A percentile compares a stretch with the other conserved stretches of the same genome.
Conservation (phyloP, 2,113 vertebrate genomes). For the Smithornis capensis region DNA sequence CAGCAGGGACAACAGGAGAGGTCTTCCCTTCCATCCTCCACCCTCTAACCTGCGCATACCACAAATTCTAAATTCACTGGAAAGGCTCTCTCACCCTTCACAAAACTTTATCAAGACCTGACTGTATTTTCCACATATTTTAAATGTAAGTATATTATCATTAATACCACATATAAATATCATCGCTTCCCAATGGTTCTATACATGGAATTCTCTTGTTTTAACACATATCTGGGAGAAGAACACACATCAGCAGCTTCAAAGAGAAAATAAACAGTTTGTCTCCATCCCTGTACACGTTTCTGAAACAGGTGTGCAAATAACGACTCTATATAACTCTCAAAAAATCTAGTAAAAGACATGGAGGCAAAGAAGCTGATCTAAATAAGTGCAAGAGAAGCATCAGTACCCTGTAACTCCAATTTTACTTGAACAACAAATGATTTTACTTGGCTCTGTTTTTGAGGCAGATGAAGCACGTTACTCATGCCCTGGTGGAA, state of each 20-base stretch:
- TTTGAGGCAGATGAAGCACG: not conserved
- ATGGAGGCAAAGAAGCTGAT: not conserved
- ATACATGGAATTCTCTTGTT: not conserved
- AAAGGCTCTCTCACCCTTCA: not conserved
- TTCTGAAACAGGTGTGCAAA: not conserved
- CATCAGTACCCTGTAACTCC: not conserved
- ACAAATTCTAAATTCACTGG: not conserved
- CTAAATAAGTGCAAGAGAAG: not conserved
- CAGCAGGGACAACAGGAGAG: not conserved
- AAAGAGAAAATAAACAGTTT: not conserved
- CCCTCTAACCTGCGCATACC: not conserved
- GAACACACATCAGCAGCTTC: not conserved
- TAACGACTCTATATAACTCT: not conserved
- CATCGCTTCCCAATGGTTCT: not conserved
- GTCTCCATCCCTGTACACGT: not conserved
- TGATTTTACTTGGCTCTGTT: not conserved
- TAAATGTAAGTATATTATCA: not conserved
- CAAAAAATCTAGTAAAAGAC: not conserved
- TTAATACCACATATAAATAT: not conserved
- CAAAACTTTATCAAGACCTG: not conserved
- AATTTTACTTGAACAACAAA: not conserved
- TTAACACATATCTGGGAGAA: not conserved
- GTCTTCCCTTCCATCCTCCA: not conserved
- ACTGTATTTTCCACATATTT: not conserved
- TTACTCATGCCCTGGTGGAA: not conserved